Evolutionary conservation across 1,140 invertebrate genomes (phyloP).

Genomic region (Pogonomyrmex californicus): DNA sequence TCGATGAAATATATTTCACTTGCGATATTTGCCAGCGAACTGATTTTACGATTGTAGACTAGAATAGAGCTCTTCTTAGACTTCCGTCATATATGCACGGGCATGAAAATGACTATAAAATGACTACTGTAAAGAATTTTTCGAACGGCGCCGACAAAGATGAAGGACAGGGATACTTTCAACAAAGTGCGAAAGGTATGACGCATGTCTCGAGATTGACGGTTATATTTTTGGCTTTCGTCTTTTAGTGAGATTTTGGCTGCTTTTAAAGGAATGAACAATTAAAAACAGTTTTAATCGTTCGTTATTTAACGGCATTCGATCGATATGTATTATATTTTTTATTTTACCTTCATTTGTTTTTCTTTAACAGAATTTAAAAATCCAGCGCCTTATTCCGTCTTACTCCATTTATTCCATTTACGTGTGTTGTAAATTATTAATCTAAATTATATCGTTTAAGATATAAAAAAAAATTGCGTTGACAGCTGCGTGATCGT

Average conservation of each 20-base stretch:
- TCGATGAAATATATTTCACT: conserved; percentile 18
- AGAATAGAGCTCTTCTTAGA: conserved; percentile 34
- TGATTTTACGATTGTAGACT: conserved; percentile 49
- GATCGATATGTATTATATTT: not conserved
- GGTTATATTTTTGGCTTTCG: conserved; percentile 71
- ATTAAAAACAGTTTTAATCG: not conserved
- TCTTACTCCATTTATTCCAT: not conserved
- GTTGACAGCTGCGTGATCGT: not conserved
- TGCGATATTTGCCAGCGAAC: conserved; percentile 19
- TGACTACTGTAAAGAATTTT: conserved; percentile 57
- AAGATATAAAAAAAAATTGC: conserved; percentile 11
- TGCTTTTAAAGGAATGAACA: not conserved
- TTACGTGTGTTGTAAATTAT: conserved; percentile 10
- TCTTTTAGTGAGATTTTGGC: conserved; percentile 7
- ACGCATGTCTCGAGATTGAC: conserved; percentile 69
- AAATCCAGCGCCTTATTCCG: not conserved
- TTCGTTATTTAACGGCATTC: not conserved
- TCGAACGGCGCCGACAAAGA: conserved; percentile 32
- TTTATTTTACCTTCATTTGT: not conserved
- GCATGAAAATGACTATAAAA: conserved; percentile 42
- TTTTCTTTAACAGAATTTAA: not conserved
- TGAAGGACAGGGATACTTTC: conserved; percentile 73
- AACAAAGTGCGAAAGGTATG: conserved; percentile 48
- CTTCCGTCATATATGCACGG: not conserved
- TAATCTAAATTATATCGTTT: not conserved